These are phyloP conservation scores for Cistogaster globosa DNA, from an alignment of 2,888 invertebrate genomes.

Conservation along the genomic window DNA sequence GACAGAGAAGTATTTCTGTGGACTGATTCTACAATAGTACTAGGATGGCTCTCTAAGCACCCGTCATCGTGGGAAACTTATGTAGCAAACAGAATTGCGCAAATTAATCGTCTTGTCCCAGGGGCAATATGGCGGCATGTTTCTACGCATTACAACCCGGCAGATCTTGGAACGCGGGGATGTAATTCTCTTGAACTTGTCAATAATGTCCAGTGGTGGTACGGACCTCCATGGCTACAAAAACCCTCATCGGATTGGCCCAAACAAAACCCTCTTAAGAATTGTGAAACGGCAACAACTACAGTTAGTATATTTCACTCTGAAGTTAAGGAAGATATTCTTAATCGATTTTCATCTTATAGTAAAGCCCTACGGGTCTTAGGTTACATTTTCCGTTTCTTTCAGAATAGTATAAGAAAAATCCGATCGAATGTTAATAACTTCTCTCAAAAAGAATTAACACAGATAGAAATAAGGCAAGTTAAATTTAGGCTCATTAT, in stretches of 20 bases:
- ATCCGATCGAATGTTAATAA: no score
- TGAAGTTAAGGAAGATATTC: not conserved
- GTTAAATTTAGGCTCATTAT: not conserved
- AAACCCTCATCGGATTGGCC: conserved; percentile 19
- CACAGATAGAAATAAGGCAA: not conserved
- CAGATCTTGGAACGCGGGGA: conserved; percentile 13
- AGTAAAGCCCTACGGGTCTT: conserved; percentile 1
- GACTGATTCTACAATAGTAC: no score
- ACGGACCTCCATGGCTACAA: conserved; percentile 7
- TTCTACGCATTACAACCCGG: conserved; percentile 7
- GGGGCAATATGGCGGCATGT: conserved; percentile 2
- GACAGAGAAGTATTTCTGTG: no score
- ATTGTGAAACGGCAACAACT: not conserved
- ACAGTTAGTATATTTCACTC: not conserved
- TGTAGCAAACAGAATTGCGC: not conserved
- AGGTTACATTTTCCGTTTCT: conserved; percentile 17
- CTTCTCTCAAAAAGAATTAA: not conserved
- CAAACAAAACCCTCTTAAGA: conserved; percentile 10
- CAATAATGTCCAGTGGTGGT: conserved; percentile 21
- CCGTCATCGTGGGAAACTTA: conserved; percentile 13
- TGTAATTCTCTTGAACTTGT: not conserved
- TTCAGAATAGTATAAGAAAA: not conserved
- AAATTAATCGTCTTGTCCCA: conserved; percentile 8
- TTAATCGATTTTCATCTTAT: not conserved
- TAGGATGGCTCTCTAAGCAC: not conserved